Conservation (phyloP, 2,113 vertebrate species). For the Percopsis transmontana region DNA sequence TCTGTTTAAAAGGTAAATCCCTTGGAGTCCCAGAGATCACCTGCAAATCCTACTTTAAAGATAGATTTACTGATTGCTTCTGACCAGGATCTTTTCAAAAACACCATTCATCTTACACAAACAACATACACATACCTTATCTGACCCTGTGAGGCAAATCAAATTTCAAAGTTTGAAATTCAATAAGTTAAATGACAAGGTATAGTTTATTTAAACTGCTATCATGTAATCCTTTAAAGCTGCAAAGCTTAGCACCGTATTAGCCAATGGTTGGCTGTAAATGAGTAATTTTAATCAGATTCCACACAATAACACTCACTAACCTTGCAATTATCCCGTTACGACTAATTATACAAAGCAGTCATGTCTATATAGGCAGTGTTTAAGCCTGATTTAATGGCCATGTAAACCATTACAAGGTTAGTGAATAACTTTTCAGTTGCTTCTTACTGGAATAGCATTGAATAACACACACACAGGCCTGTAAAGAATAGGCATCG, state of each 20-base stretch:
- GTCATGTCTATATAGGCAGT: slow-evolving; percentile 45
- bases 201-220: neutral
- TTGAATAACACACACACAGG: slow-evolving; percentile 31
- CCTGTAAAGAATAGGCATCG: slow-evolving; percentile 16
- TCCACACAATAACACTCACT: slow-evolving; percentile 41
- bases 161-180: slow-evolving; percentile 16
- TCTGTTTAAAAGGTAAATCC: slow-evolving; percentile 25
- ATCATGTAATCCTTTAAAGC: slow-evolving; percentile 25
- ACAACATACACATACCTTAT: slow-evolving; percentile 9
- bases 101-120: neutral
- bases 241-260: slow-evolving; percentile 37
- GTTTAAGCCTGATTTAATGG: slow-evolving; percentile 69
- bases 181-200: neutral
- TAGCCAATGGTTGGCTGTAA: slow-evolving; percentile 23
- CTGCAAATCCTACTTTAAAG: slow-evolving; percentile 25
- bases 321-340: slow-evolving; percentile 55
- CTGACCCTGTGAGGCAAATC: slow-evolving; percentile 26
- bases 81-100: slow-evolving; percentile 21
- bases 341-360: slow-evolving; percentile 54
- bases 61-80: slow-evolving; percentile 39
- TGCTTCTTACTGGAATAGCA: slow-evolving; percentile 46
- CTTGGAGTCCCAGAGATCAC: slow-evolving; percentile 18
- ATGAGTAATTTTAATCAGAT: slow-evolving; percentile 47
- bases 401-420: slow-evolving; percentile 55
- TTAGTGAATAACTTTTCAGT: slow-evolving; percentile 46